Conservation (phyloP, 2,113 vertebrate genomes). For the Alethe diademata region DNA sequence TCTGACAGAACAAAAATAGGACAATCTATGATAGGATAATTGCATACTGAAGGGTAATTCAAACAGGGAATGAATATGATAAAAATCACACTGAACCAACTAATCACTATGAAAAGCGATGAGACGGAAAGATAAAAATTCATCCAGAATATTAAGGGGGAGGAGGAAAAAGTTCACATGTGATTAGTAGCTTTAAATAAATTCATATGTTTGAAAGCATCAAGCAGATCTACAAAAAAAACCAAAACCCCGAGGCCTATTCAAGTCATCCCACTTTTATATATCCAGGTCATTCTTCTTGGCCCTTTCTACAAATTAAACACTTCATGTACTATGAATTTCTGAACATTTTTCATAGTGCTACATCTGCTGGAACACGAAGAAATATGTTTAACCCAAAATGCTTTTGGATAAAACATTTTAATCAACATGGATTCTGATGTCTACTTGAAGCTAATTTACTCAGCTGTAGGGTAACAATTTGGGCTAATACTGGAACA, state of each 20-base stretch:
- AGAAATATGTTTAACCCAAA: neutral
- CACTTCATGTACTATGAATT: neutral
- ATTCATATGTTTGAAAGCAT: neutral
- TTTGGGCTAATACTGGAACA: neutral
- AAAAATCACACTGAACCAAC: constrained; percentile 73
- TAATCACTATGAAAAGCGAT: constrained; percentile 68
- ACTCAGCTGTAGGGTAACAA: neutral
- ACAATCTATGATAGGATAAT: constrained; percentile 77
- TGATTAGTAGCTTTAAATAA: constrained; percentile 38
- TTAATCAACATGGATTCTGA: neutral
- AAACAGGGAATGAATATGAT: constrained; percentile 67
- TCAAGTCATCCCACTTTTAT: neutral
- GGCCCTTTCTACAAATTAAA: neutral
- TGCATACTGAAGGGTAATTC: constrained; percentile 74
- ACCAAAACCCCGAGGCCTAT: neutral
- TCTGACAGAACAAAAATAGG: constrained; percentile 73
- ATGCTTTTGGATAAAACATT: neutral
- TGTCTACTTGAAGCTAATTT: neutral
- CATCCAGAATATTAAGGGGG: constrained; percentile 28
- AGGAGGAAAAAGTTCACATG: constrained; percentile 29
- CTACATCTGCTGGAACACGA: neutral
- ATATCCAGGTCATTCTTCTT: neutral
- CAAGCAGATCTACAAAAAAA: neutral
- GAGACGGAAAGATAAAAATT: constrained; percentile 67
- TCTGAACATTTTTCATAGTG: neutral